A percentile compares a stretch with the other conserved stretches of the same genome.
phyloP scores from a whole-genome alignment of 2,113 vertebrate genomes.

The Plotosus lineatus region DNA sequence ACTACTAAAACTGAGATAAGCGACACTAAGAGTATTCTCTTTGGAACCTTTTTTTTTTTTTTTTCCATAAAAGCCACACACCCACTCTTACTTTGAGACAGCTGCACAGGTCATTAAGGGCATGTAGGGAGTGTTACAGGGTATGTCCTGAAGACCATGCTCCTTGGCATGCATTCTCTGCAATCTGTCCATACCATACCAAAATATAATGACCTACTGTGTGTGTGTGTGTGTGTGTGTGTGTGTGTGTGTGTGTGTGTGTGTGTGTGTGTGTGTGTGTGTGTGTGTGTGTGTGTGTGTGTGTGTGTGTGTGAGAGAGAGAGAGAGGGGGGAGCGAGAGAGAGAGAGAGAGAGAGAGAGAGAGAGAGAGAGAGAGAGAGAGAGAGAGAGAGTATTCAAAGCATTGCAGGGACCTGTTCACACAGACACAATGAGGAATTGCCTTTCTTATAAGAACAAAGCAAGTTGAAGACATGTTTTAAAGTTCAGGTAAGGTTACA shows the following conservation, averaged over 20 bases:
- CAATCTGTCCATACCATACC: background rate
- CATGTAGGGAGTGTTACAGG: constrained; percentile 26
- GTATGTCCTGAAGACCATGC: constrained; percentile 4
- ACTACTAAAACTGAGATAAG: constrained; percentile 4
- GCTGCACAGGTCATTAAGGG: constrained; percentile 31
- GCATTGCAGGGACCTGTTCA: too few species aligned
- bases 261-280: too few species aligned
- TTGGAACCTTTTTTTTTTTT: constrained; percentile 13
- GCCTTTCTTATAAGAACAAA: too few species aligned
- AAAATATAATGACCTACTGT: background rate
- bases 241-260: background rate
- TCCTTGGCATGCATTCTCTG: constrained; percentile 24
- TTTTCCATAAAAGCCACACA: constrained; percentile 8
- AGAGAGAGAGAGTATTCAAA: too few species aligned
- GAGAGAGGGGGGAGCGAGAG: too few species aligned
- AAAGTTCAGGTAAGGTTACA: too few species aligned
- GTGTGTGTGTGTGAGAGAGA: too few species aligned
- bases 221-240: constrained; percentile 29
- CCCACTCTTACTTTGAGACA: constrained; percentile 13
- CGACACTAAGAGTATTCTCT: background rate
- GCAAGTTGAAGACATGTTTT: too few species aligned
- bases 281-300: too few species aligned
- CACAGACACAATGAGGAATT: too few species aligned
- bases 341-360: too few species aligned
- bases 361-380: too few species aligned